These are phyloP conservation scores for Notocelia uddmanniana DNA, from an alignment of 2,888 invertebrate genomes.

Conservation along the genomic window DNA sequence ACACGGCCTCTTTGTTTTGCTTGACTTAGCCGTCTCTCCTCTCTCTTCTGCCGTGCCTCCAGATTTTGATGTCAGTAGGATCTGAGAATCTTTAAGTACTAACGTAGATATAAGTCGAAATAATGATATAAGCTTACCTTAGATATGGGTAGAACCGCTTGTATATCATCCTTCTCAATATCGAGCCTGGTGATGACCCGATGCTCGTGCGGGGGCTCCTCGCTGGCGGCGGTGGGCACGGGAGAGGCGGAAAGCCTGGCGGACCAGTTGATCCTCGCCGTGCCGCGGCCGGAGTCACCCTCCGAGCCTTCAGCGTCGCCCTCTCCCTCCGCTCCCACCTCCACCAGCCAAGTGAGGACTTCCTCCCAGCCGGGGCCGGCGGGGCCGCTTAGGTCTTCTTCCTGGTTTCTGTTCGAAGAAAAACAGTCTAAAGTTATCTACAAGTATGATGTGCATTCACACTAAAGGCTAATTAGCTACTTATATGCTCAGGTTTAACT, in stretches of 20 bases:
- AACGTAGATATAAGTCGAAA: background rate
- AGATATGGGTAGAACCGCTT: constrained; percentile 96
- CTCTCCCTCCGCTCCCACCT: constrained; percentile 93
- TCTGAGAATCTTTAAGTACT: no score
- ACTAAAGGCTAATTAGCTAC: no score
- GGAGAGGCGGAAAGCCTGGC: constrained; percentile 82
- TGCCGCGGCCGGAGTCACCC: constrained; percentile 89
- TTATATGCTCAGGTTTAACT: no score
- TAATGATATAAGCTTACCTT: constrained; percentile 87
- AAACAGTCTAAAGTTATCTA: background rate
- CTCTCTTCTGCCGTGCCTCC: no score
- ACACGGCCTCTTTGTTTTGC: no score
- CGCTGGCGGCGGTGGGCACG: constrained; percentile 68
- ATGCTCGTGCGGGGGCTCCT: constrained; percentile 79
- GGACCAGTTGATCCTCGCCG: constrained; percentile 95
- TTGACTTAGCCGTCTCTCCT: no score
- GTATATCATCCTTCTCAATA: constrained; percentile 97
- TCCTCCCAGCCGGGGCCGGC: constrained; percentile 88
- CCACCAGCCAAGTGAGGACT: constrained; percentile 96
- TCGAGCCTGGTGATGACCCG: constrained; percentile 94
- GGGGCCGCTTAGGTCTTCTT: constrained; percentile 73
- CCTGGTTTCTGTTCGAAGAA: constrained; percentile 64
- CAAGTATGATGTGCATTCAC: no score
- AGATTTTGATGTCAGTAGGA: no score
- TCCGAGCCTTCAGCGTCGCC: constrained; percentile 78